Evolutionary conservation across 2,888 invertebrate species (phyloP).

Genomic region (Metopia argyrocephala): DNA sequence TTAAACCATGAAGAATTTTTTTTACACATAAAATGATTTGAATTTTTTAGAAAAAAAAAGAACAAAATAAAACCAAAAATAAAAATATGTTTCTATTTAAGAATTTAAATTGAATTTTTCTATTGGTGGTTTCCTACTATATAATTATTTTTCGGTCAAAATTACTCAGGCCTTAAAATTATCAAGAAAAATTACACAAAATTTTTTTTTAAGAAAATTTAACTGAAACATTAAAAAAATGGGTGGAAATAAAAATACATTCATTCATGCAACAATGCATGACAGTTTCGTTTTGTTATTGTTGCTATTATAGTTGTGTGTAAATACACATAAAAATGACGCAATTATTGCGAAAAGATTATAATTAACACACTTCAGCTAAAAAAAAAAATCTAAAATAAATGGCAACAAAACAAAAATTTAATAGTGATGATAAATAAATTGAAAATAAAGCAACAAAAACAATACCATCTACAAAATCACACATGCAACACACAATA

Average conservation of each 20-base stretch:
- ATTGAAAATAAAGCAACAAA: neutral
- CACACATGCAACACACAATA: conserved; percentile 46
- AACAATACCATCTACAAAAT: neutral
- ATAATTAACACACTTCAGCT: conserved; percentile 44
- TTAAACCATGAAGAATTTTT: neutral
- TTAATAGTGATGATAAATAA: neutral
- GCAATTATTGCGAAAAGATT: conserved; percentile 48
- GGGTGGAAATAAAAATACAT: no score
- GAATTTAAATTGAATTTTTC: neutral
- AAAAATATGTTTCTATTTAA: neutral
- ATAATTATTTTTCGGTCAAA: conserved; percentile 1
- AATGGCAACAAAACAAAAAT: neutral
- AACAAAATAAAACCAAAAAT: no score
- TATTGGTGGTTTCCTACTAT: neutral
- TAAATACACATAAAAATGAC: conserved; percentile 29
- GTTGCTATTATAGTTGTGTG: neutral
- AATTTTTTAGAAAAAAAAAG: conserved; percentile 39
- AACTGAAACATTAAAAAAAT: neutral
- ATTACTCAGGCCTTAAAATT: conserved; percentile 38
- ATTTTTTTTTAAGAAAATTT: neutral
- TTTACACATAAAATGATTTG: conserved; percentile 10
- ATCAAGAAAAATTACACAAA: conserved; percentile 46
- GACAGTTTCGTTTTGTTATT: conserved; percentile 27
- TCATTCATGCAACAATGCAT: conserved; percentile 55
- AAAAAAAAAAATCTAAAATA: conserved; percentile 13